A percentile compares a stretch with the other conserved stretches of the same genome.
Evolutionary conservation across 2,888 invertebrate genomes (phyloP).

Genomic region (Netelia fuscicornis): DNA sequence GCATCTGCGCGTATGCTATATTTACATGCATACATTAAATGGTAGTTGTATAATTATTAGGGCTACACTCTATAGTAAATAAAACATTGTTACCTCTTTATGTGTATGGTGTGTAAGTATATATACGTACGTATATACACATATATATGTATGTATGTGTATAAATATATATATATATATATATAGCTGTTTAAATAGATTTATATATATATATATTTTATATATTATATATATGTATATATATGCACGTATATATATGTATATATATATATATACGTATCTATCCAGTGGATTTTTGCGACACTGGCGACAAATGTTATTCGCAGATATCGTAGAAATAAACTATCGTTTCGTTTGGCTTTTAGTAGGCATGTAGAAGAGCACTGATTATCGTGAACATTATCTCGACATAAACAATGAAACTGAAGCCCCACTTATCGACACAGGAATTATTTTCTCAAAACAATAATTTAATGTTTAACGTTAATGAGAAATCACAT

Average conservation of each 20-base stretch:
- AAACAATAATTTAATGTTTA: not conserved
- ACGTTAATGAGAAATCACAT: constrained; percentile 19
- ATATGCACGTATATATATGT: not conserved
- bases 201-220: not conserved
- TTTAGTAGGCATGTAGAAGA: not conserved
- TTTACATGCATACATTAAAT: no score
- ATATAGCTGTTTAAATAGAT: constrained; percentile 3
- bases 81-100: not conserved
- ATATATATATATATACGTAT: constrained; percentile 11
- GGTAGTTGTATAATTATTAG: no score
- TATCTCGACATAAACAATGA: constrained; percentile 34
- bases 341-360: constrained; percentile 4
- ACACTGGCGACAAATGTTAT: not conserved
- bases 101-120: not conserved
- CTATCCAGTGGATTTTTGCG: not conserved
- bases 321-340: not conserved
- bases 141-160: not conserved
- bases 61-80: not conserved
- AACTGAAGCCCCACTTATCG: constrained; percentile 29
- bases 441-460: constrained; percentile 27
- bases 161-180: constrained; percentile 2
- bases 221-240: constrained; percentile 1
- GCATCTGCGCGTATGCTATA: no score
- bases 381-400: constrained; percentile 31
- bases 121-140: not conserved